Evolutionary conservation across 1,140 invertebrate genomes (phyloP), one percentile per base, ranked within the genome.

Genomic region (Neodiprion fabricii): DNA sequence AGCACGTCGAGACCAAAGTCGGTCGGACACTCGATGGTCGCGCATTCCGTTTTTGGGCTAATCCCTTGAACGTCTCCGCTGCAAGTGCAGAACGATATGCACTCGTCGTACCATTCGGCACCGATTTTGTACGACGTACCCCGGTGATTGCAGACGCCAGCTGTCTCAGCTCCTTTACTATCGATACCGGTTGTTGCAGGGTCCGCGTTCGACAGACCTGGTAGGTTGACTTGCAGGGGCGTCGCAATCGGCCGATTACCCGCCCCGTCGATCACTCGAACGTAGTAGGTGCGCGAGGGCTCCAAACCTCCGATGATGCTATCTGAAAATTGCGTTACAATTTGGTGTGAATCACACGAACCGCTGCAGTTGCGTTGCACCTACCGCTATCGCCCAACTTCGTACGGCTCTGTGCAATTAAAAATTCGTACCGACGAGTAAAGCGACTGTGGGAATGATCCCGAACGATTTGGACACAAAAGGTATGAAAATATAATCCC

Each of bases 1-100:
- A 96, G 82, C 1, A 96, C 90, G 79, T 96, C 95, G 12, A 96
- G 85, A 1, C 94, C 95, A 76, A 95, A 95, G 76, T 94, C 93
- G 0, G 92, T 93, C 0, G 95, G 95, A 82, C 96, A 97, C 74
- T 95, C 91, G 11, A 97, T 90, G 48, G 93, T 93, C 7, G 92
- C 90, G 82, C 96, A 97, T 72, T 94, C 92, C 1, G 72, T 71
- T 49, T 85, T 80, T 1, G 81, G 83, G 14, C 74, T 76, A 61
- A 4, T 61, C 53, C n/a, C n/a, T 11, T 93, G 90, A 49, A 90
- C 91, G 40, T 91, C 89, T 8, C 90, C 86, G n/a, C 85, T 87
- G 78, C 95, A 96, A 28, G 91, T 87, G 80, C 95, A 96, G 14
- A 93, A 90, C 1, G 92, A 90, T 40, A 92, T 89, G 82, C 95